phyloP scores from a whole-genome alignment of 2,113 vertebrate genomes.

The Accipiter cooperii region DNA sequence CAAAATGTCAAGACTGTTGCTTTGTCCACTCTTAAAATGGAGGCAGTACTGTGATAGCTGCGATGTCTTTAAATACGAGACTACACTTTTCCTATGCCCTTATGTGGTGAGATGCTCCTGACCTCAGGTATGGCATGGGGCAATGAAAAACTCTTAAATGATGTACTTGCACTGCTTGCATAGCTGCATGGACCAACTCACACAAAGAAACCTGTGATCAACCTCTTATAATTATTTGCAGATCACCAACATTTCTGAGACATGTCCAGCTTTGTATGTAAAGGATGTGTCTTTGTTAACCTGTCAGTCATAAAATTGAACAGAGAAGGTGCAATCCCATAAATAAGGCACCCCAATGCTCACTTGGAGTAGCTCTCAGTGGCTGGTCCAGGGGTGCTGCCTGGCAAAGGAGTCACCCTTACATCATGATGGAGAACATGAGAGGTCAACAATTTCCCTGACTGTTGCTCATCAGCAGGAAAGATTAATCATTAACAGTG shows the following conservation, averaged over 20 bases:
- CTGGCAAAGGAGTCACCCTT: not conserved
- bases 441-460: not conserved
- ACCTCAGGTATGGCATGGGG: not conserved
- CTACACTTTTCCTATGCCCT: not conserved
- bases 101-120: not conserved
- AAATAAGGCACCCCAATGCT: not conserved
- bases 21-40: not conserved
- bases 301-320: not conserved
- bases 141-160: not conserved
- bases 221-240: not conserved
- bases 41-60: not conserved
- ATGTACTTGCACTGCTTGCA: not conserved
- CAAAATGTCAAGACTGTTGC: not conserved
- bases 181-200: not conserved
- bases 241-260: not conserved
- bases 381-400: not conserved
- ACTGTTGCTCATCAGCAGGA: not conserved
- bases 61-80: not conserved
- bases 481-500: not conserved
- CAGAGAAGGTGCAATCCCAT: not conserved
- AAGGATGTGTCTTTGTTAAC: not conserved
- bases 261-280: not conserved
- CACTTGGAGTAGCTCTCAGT: not conserved
- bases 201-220: not conserved
- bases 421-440: not conserved